Evolutionary conservation across 1,140 invertebrate species (phyloP).

Genomic region (Papilio xuthus): DNA sequence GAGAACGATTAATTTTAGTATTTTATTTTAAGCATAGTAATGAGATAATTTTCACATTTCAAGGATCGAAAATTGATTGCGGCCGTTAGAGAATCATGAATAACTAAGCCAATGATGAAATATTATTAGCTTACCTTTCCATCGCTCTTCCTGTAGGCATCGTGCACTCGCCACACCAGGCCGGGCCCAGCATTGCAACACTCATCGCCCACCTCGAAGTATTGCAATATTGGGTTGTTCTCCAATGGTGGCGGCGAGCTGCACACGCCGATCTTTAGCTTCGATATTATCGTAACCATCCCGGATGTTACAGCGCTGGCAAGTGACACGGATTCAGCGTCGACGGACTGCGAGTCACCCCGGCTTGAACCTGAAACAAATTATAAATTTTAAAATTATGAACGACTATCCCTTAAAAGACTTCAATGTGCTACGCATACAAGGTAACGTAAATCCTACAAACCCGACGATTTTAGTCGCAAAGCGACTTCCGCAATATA

Average conservation of each 20-base stretch:
- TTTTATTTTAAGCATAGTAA: no score
- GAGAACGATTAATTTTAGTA: no score
- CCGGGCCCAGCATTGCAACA: conserved; percentile 94
- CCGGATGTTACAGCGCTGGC: conserved; percentile 40
- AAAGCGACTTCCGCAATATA: no score
- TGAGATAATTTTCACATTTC: neutral
- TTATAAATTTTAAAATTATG: neutral
- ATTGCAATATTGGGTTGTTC: conserved; percentile 93
- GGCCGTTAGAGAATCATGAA: no score
- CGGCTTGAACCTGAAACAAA: conserved; percentile 27
- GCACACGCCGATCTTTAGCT: conserved; percentile 84
- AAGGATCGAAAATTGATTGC: no score
- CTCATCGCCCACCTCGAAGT: conserved; percentile 94
- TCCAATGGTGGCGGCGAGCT: conserved; percentile 83
- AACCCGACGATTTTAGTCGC: no score
- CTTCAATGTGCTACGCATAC: no score
- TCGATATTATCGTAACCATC: conserved; percentile 86
- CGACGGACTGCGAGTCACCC: neutral
- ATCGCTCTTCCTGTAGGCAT: conserved; percentile 93
- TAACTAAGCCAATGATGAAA: neutral
- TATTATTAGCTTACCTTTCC: conserved; percentile 89
- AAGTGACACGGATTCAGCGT: conserved; percentile 16
- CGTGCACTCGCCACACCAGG: conserved; percentile 95
- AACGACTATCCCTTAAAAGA: neutral
- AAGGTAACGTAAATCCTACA: no score